These are phyloP conservation scores for Grammomys dolichurus DNA, from an alignment of 2,113 vertebrate genomes.

Conservation along the genomic window DNA sequence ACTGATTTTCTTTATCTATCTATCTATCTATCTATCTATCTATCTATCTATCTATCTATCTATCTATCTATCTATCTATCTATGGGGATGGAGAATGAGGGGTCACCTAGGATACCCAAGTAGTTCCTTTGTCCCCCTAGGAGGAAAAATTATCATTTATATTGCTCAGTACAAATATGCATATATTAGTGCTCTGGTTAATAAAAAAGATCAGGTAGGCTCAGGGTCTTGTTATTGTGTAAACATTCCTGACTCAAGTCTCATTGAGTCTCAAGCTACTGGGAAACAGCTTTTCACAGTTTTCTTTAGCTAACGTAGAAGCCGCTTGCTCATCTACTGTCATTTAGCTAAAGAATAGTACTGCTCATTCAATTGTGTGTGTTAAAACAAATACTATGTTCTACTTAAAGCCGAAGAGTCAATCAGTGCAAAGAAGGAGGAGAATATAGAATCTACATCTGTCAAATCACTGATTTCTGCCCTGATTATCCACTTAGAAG, in stretches of 20 bases:
- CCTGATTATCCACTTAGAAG: not conserved
- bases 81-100: accelerated
- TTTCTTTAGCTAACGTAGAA: not conserved
- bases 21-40: too few relatives aligned
- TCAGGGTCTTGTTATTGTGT: not conserved
- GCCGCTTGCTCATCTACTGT: not conserved
- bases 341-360: not conserved
- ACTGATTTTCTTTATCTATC: not conserved
- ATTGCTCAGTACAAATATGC: not conserved
- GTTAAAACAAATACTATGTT: not conserved
- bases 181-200: not conserved
- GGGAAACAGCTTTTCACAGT: not conserved
- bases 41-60: not conserved
- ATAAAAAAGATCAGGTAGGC: not conserved
- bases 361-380: not conserved
- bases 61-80: not conserved
- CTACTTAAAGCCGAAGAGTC: not conserved
- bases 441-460: not conserved
- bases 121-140: not conserved
- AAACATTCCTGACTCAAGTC: not conserved
- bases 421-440: not conserved
- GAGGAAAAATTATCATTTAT: not conserved
- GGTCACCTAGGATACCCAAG: not conserved
- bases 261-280: not conserved
- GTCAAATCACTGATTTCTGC: not conserved